phyloP scores from a whole-genome alignment of 2,888 invertebrate species.

The Ophion slaviceki region DNA sequence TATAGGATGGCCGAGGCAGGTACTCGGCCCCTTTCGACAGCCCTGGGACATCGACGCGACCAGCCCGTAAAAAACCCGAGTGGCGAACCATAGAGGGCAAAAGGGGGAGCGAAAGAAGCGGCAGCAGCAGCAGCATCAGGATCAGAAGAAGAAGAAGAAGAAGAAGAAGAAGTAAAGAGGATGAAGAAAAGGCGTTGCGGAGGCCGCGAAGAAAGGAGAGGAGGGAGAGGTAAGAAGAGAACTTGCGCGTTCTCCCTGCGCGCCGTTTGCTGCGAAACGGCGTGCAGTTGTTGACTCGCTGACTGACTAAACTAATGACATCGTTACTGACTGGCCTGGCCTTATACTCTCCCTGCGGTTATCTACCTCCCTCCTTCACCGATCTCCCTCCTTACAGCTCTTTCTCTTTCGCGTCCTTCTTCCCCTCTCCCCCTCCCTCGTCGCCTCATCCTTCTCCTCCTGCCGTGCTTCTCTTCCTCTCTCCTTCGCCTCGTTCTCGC shows the following conservation, averaged over 20 bases:
- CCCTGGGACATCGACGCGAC: conserved; percentile 54
- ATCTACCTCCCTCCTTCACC: conserved; percentile 64
- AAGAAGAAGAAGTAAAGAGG: conserved; percentile 43
- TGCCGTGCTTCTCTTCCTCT: conserved; percentile 33
- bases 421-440: conserved; percentile 39
- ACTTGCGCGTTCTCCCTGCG: conserved; percentile 40
- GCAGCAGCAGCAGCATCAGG: conserved; percentile 9
- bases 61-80: conserved; percentile 56
- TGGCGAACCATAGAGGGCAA: conserved; percentile 34
- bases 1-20: conserved; percentile 48
- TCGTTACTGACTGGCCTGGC: conserved; percentile 81
- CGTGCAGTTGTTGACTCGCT: conserved; percentile 81
- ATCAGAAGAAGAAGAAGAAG: conserved; percentile 51
- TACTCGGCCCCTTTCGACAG: conserved; percentile 63
- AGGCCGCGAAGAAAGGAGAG: conserved; percentile 34
- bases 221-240: conserved; percentile 45
- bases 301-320: conserved; percentile 83
- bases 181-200: conserved; percentile 37
- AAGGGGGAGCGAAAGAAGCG: conserved; percentile 18
- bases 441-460: conserved; percentile 57
- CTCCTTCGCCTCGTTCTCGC: conserved; percentile 42
- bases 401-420: conserved; percentile 46
- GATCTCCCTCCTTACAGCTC: conserved; percentile 46
- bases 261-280: conserved; percentile 72
- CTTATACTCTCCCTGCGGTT: conserved; percentile 72